Conservation (phyloP, 1,140 invertebrate genomes). For the Paralvinella palmiformis region DNA sequence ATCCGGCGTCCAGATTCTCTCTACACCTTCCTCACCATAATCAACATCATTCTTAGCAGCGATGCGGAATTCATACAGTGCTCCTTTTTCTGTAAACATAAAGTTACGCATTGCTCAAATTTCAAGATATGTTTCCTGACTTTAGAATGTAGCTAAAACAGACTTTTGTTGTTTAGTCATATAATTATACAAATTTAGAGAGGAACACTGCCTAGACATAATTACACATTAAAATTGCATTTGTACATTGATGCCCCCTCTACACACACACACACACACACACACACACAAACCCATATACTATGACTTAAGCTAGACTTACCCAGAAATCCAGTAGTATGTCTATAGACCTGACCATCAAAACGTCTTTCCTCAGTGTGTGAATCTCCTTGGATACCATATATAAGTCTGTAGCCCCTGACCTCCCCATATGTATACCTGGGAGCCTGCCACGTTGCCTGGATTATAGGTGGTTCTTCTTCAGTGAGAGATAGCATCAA, state of each 20-base stretch:
- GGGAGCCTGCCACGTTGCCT: conserved; percentile 85
- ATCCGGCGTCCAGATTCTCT: conserved; percentile 84
- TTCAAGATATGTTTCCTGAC: no score
- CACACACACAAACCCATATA: no score
- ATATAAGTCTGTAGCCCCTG: conserved; percentile 75
- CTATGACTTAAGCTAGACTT: no score
- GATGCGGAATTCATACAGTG: conserved; percentile 87
- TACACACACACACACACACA: no score
- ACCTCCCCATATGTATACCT: conserved; percentile 80
- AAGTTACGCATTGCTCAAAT: no score
- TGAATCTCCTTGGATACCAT: conserved; percentile 68
- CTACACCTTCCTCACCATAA: conserved; percentile 84
- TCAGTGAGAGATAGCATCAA: conserved; percentile 46
- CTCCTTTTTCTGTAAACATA: conserved; percentile 15
- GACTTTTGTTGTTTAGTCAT: no score
- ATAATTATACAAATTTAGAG: no score
- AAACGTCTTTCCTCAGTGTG: conserved; percentile 64
- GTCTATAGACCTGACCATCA: conserved; percentile 53
- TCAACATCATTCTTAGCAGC: conserved; percentile 87
- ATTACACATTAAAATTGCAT: no score
- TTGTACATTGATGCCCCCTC: no score
- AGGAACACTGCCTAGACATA: no score
- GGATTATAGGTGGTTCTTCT: conserved; percentile 76
- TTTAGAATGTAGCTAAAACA: no score
- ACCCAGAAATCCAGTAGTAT: conserved; percentile 58